phyloP scores from a whole-genome alignment of 2,113 vertebrate species.

The Sciurus niger region DNA sequence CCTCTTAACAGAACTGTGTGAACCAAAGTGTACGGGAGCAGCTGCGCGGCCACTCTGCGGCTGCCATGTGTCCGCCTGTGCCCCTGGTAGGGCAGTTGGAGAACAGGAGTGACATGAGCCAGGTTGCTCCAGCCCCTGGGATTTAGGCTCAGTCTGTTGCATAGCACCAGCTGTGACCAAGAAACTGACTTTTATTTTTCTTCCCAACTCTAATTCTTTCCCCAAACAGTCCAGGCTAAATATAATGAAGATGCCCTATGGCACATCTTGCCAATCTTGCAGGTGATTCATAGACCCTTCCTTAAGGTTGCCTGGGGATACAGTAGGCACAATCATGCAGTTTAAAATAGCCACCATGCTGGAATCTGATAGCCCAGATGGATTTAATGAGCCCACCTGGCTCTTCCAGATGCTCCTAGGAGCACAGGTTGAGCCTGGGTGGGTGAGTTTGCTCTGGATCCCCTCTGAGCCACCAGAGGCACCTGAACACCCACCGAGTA shows the following conservation, averaged over 20 bases:
- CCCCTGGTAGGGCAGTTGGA: accelerated
- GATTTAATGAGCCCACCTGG: constrained; percentile 15
- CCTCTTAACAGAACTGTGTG: background rate
- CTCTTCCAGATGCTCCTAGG: background rate
- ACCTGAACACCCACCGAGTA: background rate
- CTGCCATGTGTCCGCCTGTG: background rate
- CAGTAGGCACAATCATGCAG: background rate
- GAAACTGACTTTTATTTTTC: background rate
- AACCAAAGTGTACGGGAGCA: background rate
- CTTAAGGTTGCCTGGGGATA: background rate
- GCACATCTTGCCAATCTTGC: constrained; percentile 49
- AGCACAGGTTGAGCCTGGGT: background rate
- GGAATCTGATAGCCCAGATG: background rate
- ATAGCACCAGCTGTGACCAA: background rate
- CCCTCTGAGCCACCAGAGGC: background rate
- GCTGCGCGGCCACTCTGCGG: background rate
- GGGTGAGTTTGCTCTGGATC: background rate
- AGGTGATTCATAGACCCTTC: constrained; percentile 68
- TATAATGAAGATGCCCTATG: constrained; percentile 60
- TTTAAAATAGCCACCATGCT: constrained; percentile 45
- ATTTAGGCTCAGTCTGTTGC: background rate
- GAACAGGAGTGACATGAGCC: background rate
- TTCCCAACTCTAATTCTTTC: background rate
- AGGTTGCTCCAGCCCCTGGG: background rate
- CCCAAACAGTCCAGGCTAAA: constrained; percentile 16